Evolutionary conservation across 2,113 vertebrate genomes (phyloP).

Genomic region (Fulica atra): DNA sequence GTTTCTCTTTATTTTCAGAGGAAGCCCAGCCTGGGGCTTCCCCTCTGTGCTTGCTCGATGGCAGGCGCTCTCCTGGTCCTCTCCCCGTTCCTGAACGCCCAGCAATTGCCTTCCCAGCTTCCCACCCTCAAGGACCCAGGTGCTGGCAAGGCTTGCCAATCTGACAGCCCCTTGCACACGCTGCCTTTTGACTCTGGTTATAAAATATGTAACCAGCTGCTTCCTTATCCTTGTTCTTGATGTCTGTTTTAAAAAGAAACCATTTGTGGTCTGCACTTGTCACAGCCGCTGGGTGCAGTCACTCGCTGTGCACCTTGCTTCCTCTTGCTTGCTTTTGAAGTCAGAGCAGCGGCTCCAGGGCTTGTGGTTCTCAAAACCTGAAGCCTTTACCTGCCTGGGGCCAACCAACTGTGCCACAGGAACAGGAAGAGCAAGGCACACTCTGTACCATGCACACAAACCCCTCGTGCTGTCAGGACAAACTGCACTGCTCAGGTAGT

Average conservation of each 20-base stretch:
- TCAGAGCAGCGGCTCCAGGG: not conserved
- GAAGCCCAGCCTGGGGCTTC: not conserved
- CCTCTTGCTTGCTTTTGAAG: rapidly evolving
- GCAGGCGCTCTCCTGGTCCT: not conserved
- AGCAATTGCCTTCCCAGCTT: not conserved
- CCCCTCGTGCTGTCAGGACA: not conserved
- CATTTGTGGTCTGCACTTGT: not conserved
- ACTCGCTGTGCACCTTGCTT: not conserved
- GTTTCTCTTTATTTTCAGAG: not conserved
- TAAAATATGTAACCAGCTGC: not conserved
- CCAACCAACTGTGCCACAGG: not conserved
- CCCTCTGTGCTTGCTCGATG: not conserved
- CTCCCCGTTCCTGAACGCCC: not conserved
- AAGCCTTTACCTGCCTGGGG: not conserved
- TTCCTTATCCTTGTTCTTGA: not conserved
- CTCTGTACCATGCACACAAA: too few relatives aligned
- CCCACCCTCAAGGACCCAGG: not conserved
- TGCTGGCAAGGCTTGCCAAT: not conserved
- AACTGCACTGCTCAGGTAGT: rapidly evolving
- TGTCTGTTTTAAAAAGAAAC: not conserved
- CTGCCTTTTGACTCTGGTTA: not conserved
- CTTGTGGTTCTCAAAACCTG: not conserved
- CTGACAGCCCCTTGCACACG: rapidly evolving
- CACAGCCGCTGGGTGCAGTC: not conserved
- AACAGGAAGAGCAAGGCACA: not conserved